Base-by-base conservation (phyloP, 2,797 vertebrate genomes). In the Brotula barbata region DNA sequence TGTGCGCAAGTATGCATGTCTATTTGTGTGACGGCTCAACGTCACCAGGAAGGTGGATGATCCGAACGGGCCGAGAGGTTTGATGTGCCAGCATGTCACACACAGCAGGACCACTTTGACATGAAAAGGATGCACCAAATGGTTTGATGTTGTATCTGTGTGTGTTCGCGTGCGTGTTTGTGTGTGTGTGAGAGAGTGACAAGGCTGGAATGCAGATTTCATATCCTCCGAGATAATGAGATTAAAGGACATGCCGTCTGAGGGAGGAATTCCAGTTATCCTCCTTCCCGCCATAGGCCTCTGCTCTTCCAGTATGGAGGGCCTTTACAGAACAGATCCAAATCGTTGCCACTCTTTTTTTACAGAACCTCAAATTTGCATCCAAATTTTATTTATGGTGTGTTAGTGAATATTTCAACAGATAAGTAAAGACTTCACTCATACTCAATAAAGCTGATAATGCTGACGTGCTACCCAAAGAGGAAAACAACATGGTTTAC, bases 171-270 rank as follows among this genome's bases (percentile, higher is more conserved):
- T 45, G 43, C 13, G 41, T 43, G 11, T 40, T 37, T 43, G 43
- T 62, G 41, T 63, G 42, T 45, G 53, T 61, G 58, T 48, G 67
- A 58, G 41, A 39, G 55, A 42, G 33, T 53, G 46, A 59, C 42
- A 54, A 67, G 21, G 51, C 52, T 74, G 86, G 89, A 91, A 91
- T 91, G 88, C 78, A 84, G 82, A 86, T 88, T 87, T 89, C 81
- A 87, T 88, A 86, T 88, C 78, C 83, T 87, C 61, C 55, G 60
- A 78, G 85, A 88, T 91, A 90, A 91, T 88, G 73, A 89, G 89
- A 91, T 91, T 90, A 89, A n/a, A 80, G 71, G 70, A 86, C 21
- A 58, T 84, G 75, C 60, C 71, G 65, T 85, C 75, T 64, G 42
- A 83, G 65, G 64, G 55, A 85, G 74, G 87, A 90, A 90, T 90